phyloP scores from a whole-genome alignment of 2,888 invertebrate species.

The Rhimphoctona megacephalus region DNA sequence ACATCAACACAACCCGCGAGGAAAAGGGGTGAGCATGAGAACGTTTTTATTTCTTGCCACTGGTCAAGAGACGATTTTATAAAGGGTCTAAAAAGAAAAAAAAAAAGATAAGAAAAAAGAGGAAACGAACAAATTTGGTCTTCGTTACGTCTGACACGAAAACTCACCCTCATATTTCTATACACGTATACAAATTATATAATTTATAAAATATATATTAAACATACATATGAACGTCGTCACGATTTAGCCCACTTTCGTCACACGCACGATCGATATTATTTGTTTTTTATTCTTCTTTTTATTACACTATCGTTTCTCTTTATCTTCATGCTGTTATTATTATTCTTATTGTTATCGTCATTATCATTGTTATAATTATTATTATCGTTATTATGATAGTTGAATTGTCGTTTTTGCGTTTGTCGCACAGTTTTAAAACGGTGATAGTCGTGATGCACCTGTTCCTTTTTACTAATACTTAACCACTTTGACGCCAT shows the following conservation, averaged over 20 bases:
- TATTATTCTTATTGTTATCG: slow-evolving; percentile 50
- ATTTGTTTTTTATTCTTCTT: slow-evolving; percentile 19
- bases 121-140: slow-evolving; percentile 33
- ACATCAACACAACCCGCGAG: slow-evolving; percentile 90
- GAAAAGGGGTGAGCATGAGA: slow-evolving; percentile 88
- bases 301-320: slow-evolving; percentile 50
- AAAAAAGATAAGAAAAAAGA: slow-evolving; percentile 22
- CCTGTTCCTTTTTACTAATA: slow-evolving; percentile 82
- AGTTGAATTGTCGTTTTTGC: slow-evolving; percentile 62
- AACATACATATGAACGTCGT: slow-evolving; percentile 38
- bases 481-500: slow-evolving; percentile 84
- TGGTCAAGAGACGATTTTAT: slow-evolving; percentile 21
- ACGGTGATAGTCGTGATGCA: slow-evolving; percentile 71
- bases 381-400: slow-evolving; percentile 43
- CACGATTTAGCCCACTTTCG: slow-evolving; percentile 66
- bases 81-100: background rate
- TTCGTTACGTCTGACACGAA: slow-evolving; percentile 47
- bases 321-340: slow-evolving; percentile 51
- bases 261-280: slow-evolving; percentile 69
- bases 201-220: slow-evolving; percentile 37
- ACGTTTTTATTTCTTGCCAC: background rate
- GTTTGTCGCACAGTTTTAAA: slow-evolving; percentile 67
- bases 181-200: slow-evolving; percentile 40
- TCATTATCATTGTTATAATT: slow-evolving; percentile 50
- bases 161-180: slow-evolving; percentile 55